Conservation (phyloP, 2,888 invertebrate species). For the Diplolepis rosae region DNA sequence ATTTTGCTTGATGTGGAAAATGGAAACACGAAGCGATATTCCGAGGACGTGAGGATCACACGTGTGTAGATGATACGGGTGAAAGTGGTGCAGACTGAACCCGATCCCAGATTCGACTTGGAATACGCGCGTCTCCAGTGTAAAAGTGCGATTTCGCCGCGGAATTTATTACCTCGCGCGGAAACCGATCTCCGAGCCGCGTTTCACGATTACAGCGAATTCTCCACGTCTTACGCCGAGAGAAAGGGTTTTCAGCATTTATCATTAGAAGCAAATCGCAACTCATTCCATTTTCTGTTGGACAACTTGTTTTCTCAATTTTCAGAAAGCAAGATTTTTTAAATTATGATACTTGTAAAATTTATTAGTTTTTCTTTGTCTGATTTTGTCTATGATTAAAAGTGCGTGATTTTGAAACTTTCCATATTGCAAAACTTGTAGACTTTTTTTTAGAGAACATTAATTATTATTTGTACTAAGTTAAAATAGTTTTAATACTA, state of each 20-base stretch:
- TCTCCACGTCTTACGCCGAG: conserved; percentile 4
- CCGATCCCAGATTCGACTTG: conserved; percentile 26
- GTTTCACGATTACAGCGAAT: conserved; percentile 24
- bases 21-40: conserved; percentile 27
- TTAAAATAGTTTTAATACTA: too few species aligned
- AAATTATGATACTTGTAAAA: too few species aligned
- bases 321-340: too few species aligned
- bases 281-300: conserved; percentile 10
- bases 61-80: conserved; percentile 22
- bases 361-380: too few species aligned
- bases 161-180: conserved; percentile 28
- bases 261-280: conserved; percentile 13
- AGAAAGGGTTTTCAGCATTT: conserved; percentile 30
- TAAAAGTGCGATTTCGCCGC: conserved; percentile 29
- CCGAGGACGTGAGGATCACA: conserved; percentile 9
- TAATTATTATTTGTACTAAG: too few species aligned
- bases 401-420: too few species aligned
- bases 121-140: conserved; percentile 25
- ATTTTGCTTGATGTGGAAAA: conserved; percentile 5
- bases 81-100: conserved; percentile 29
- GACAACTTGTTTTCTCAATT: not conserved
- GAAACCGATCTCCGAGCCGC: conserved; percentile 23
- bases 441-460: too few species aligned
- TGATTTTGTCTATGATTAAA: too few species aligned
- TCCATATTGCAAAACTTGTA: too few species aligned